Percentiles rank a stretch among this genome's conserved stretches.
Evolutionary conservation across 1,140 invertebrate genomes (phyloP).

Genomic region (Eriosoma lanigerum): DNA sequence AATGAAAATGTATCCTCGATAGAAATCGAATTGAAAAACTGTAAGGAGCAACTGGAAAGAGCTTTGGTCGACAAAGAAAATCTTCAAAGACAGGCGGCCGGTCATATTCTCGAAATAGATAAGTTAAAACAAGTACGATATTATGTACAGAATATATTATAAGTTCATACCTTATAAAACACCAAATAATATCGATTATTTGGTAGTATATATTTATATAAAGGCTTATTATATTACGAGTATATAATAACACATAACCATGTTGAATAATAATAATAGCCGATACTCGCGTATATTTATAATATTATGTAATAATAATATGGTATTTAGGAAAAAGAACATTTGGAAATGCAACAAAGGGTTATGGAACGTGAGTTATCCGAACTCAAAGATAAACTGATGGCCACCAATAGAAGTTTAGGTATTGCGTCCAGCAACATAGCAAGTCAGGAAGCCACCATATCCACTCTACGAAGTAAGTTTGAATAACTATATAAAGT

Average conservation of each 20-base stretch:
- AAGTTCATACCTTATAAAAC: too few relatives aligned
- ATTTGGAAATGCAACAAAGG: constrained; percentile 66
- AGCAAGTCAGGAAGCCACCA: constrained; percentile 68
- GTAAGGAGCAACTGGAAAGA: constrained; percentile 67
- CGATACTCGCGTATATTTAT: too few relatives aligned
- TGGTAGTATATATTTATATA: too few relatives aligned
- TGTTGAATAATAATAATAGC: too few relatives aligned
- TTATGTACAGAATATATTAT: too few relatives aligned
- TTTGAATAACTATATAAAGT: neutral
- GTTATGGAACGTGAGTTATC: constrained; percentile 67
- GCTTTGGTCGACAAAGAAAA: constrained; percentile 68
- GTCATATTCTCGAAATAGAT: constrained; percentile 68
- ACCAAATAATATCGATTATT: too few relatives aligned
- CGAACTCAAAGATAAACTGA: constrained; percentile 68
- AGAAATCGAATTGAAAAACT: constrained; percentile 68
- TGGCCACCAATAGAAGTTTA: constrained; percentile 65
- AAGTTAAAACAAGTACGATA: constrained; percentile 63
- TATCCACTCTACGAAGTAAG: constrained; percentile 62
- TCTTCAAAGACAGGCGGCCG: constrained; percentile 68
- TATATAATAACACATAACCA: too few relatives aligned
- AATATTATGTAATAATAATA: too few relatives aligned
- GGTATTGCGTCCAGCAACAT: constrained; percentile 69
- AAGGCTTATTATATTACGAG: too few relatives aligned
- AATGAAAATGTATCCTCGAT: constrained; percentile 66
- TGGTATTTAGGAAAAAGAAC: constrained; percentile 68